Conservation (phyloP, 2,797 vertebrate genomes). For the Fratercula arctica region DNA sequence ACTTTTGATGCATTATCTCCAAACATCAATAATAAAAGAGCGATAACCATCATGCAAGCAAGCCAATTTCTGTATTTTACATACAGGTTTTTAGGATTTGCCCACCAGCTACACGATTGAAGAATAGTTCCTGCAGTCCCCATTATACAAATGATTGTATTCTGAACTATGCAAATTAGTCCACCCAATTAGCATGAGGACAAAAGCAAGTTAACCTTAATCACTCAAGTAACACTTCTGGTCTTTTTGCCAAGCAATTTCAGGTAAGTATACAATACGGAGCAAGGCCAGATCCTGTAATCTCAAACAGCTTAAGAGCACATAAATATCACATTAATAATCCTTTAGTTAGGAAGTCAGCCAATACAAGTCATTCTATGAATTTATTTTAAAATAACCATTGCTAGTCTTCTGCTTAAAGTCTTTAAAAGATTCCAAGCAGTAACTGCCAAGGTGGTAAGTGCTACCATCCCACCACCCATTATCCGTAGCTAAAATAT, state of each 20-base stretch:
- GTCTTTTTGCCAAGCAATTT: conserved; percentile 62
- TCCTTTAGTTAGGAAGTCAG: conserved; percentile 78
- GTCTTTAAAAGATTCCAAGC: conserved; percentile 72
- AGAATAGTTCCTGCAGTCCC: conserved; percentile 52
- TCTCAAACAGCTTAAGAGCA: conserved; percentile 51
- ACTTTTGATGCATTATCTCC: conserved; percentile 64
- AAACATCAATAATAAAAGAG: conserved; percentile 68
- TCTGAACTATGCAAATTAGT: conserved; percentile 60
- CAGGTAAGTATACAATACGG: conserved; percentile 51
- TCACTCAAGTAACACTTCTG: conserved; percentile 53
- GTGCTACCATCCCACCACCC: conserved; percentile 56
- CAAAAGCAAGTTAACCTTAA: conserved; percentile 62
- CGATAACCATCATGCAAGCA: conserved; percentile 66
- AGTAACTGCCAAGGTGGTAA: conserved; percentile 65
- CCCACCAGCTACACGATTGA: conserved; percentile 67
- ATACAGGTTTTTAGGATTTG: conserved; percentile 60
- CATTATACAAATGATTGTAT: conserved; percentile 49
- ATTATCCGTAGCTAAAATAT: neutral
- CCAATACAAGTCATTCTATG: conserved; percentile 76
- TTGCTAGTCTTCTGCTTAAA: conserved; percentile 72
- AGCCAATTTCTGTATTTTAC: conserved; percentile 64
- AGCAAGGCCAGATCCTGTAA: conserved; percentile 68
- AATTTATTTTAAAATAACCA: conserved; percentile 73
- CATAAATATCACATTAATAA: conserved; percentile 73
- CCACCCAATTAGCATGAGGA: conserved; percentile 69